Base-by-base conservation (phyloP, 2,113 vertebrate species). In the Embiotoca jacksoni region DNA sequence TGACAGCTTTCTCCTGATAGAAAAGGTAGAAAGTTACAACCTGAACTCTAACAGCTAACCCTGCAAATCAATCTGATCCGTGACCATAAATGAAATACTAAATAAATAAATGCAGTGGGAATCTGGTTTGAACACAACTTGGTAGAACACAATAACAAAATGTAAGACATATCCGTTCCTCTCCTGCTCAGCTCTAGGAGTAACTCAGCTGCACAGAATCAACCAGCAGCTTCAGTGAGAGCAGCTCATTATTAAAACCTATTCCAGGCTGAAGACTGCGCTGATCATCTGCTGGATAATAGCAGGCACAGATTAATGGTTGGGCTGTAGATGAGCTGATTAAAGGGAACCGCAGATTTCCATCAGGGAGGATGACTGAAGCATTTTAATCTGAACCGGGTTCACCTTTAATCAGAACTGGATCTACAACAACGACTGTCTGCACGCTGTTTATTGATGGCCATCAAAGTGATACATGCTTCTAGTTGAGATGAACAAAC, bases 181-280 rank as follows among this genome's bases (percentile, higher is more conserved):
- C 16, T 37, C 16, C 16, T 30, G 15, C 6, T 15, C 6, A 39
- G 23, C 56, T 4, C 33, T 50, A 50, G 30, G 37, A 55, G 33
- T 13, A 54, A 47, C 49, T 7, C 15, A 36, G 31, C 4, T 3
- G 16, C 64, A 46, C 9, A 13, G 50, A 80, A 61, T 41, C 68
- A 59, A 60, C 30, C 30, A 60, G 69, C 60, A 57, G 49, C 46
- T 54, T 64, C 33, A 55, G 14, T 66, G 55, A 72, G 36, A 76
- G 55, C 60, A 67, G 1, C 77, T 68, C 53, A 81, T 68, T 72
- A 59, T 56, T 78, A 70, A 76, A 76, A 64, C 11, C 72, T 36
- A 80, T 72, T 72, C 72, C 35, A 67, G 66, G 35, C 78, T 41
- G 5, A 64, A 37, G 60, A 75, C 60, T 63, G 57, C 39, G 14